Conservation (phyloP, 2,797 vertebrate species). For the Macrochelys suwanniensis region DNA sequence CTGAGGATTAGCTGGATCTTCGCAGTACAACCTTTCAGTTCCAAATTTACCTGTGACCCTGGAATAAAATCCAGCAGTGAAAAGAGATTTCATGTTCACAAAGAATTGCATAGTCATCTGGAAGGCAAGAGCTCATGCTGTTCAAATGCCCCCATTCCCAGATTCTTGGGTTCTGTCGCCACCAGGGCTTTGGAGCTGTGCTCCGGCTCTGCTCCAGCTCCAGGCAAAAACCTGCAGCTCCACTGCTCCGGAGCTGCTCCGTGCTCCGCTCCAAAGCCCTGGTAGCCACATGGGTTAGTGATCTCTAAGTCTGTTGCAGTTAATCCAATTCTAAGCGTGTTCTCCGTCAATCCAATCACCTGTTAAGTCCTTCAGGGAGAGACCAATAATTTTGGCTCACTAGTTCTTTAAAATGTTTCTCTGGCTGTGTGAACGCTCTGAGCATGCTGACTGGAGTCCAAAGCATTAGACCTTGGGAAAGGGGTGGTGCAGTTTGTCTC, state of each 20-base stretch:
- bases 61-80: rapidly evolving
- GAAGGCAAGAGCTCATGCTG: background rate
- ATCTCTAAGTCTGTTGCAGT: background rate
- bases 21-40: background rate
- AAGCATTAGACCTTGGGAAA: constrained; percentile 50
- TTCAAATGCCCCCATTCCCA: background rate
- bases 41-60: background rate
- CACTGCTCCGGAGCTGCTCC: no score
- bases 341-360: no score
- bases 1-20: background rate
- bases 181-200: no score
- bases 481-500: constrained; percentile 11
- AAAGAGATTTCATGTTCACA: background rate
- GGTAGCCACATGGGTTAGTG: background rate
- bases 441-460: background rate
- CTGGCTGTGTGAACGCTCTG: background rate
- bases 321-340: background rate
- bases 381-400: background rate
- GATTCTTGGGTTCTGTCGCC: background rate
- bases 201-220: no score
- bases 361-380: background rate
- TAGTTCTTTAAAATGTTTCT: constrained; percentile 5
- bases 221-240: no score
- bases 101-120: rapidly evolving
- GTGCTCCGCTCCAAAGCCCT: no score